Base-by-base conservation (phyloP, 2,113 vertebrate genomes). In the Martes martes region DNA sequence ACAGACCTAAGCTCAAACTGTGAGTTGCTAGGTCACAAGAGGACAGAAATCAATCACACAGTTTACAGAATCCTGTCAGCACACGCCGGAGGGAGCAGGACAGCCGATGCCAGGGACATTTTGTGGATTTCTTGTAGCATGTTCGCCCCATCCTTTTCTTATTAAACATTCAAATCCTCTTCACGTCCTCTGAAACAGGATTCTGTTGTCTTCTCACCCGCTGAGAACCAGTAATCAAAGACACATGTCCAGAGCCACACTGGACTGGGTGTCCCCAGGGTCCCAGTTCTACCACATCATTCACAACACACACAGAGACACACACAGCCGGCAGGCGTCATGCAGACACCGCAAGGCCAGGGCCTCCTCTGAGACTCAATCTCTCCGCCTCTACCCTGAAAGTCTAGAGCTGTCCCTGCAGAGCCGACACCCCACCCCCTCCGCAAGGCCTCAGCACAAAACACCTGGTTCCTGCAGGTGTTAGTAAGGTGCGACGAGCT, bases 121-220 rank as follows among this genome's bases (percentile, higher is more conserved):
- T 39, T 52, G 96, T 1, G 47, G 89, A 87, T 95, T 69, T 95
- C 89, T 90, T 91, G 89, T 6, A 87, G 59, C 73, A 24, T 39
- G 55, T 59, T 86, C 65, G 89, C 57, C 28, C 93, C 84, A 94
- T 96, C 97, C 81, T 93, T 95, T 98, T 82, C 76, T 88, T 97
- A 98, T 96, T 96, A 98, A 97, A 94, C 97, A 97, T 88, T 83
- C 93, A 98, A 97, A 98, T 95, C 23, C 95, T 88, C 95, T 31
- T 42, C 92, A 4, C 80, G 42, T 92, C 91, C 23, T 86, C 97
- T 95, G 28, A 96, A 87, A 91, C 52, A 18, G 65, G 94, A 84
- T 93, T 81, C 80, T 83, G 94, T 61, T 19, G 10, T 96, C 96
- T 93, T 92, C 96, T 96, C 91, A 92, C 95, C 94, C 78, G 6